phyloP scores from a whole-genome alignment of 2,797 vertebrate genomes.

The Malurus leucopterus region DNA sequence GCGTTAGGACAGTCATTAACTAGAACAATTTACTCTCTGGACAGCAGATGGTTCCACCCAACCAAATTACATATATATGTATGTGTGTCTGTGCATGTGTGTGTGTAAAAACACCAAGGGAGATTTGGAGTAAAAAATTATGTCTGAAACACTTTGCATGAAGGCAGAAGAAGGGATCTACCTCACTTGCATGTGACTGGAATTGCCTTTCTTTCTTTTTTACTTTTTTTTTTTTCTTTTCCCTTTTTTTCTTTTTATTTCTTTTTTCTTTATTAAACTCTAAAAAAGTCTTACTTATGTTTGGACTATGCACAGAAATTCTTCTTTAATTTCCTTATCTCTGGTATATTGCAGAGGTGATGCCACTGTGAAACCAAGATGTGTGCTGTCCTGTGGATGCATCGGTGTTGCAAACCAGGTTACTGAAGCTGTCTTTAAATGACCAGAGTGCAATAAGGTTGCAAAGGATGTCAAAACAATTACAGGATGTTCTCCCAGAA shows the following conservation, averaged over 20 bases:
- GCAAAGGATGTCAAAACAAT: background rate
- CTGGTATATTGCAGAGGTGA: background rate
- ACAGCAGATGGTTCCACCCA: background rate
- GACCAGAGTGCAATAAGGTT: background rate
- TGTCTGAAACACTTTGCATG: background rate
- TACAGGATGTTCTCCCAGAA: background rate
- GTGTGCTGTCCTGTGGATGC: background rate
- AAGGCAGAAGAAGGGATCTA: background rate
- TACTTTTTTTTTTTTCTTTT: background rate
- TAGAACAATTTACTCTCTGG: background rate
- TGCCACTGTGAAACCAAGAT: background rate
- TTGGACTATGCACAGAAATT: background rate
- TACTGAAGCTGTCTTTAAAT: background rate
- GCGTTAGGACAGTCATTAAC: background rate
- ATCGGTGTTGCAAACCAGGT: background rate
- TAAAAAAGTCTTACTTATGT: background rate
- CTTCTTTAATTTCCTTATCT: background rate
- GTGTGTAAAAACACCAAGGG: background rate
- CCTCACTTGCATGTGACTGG: background rate
- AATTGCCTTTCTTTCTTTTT: too few species aligned
- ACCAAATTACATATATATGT: background rate
- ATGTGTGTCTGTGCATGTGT: background rate
- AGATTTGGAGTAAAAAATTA: background rate
- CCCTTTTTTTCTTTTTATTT: background rate
- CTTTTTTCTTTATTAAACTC: background rate